These are phyloP conservation scores for Triplophysa bombifrons DNA, from an alignment of 2,797 vertebrate genomes.

Conservation along the genomic window DNA sequence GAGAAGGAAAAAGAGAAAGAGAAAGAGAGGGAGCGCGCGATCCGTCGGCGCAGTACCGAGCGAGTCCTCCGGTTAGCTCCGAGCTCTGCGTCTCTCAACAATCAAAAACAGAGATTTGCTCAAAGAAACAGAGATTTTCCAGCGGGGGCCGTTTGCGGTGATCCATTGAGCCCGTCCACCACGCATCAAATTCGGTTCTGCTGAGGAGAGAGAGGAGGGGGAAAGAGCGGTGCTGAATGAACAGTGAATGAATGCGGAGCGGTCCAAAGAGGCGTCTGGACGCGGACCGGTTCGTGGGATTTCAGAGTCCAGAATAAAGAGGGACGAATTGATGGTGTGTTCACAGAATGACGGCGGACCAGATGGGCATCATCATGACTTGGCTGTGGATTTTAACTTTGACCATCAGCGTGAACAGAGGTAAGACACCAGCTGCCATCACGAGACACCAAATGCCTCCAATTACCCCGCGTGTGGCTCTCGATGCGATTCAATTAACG, in stretches of 20 bases:
- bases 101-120: constrained; percentile 63
- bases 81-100: constrained; percentile 59
- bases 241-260: background rate
- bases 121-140: constrained; percentile 47
- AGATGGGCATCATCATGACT: constrained; percentile 75
- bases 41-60: constrained; percentile 54
- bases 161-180: constrained; percentile 52
- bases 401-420: constrained; percentile 75
- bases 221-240: constrained; percentile 45
- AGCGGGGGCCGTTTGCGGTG: constrained; percentile 59
- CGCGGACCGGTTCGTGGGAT: constrained; percentile 16
- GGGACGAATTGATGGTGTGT: constrained; percentile 70
- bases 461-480: background rate
- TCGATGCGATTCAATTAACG: background rate
- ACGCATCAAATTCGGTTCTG: constrained; percentile 14
- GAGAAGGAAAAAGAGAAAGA: background rate
- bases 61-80: constrained; percentile 51
- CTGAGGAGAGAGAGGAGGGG: constrained; percentile 15
- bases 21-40: background rate
- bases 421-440: constrained; percentile 61
- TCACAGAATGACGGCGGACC: constrained; percentile 57
- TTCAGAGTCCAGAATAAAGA: constrained; percentile 9
- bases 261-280: constrained; percentile 26
- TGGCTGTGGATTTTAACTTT: constrained; percentile 79
- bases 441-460: background rate